Evolutionary conservation across 2,113 vertebrate genomes (phyloP), one percentile per base, ranked within the genome.

Genomic region (Rallus limicola): DNA sequence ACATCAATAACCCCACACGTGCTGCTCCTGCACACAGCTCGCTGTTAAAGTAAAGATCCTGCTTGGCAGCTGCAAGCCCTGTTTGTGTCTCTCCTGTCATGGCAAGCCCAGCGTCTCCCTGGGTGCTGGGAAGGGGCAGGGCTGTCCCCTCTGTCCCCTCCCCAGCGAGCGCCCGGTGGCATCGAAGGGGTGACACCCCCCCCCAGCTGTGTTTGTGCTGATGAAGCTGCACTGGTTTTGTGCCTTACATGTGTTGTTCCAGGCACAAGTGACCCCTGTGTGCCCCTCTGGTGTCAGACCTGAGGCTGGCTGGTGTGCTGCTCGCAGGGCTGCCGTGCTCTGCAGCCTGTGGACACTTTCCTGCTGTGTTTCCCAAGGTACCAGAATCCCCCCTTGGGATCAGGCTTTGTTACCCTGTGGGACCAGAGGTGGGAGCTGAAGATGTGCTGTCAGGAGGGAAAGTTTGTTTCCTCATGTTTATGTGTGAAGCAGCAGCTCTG

Each of bases 1-100:
- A 86, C 94, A 98, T 97, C 97, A 85, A 95, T 96, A 96, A 95
- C 86, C 80, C 87, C 21, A 23, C 34, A 21, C 64, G 72, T 80
- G 94, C 86, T 68, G n/a, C 60, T 92, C 16, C 74, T 69, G 26
- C 65, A 90, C 88, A 78, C 90, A 38, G 81, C 90, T 92, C 10
- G 6, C 92, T 95, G 92, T 93, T 95, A 83, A 93, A 88, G 69
- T 16, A 74, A 88, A 93, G 80, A 40, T 72, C 81, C 74, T n/a
- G 87, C 86, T n/a, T 80, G 34, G 91, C 58, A 62, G 74, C 83
- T 65, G 67, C 0, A 6, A 38, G 84, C 21, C 58, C 91, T 60
- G 77, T 52, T 76, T 44, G 2, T 75, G 64, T 52, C 86, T 29
- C 80, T 48, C 7, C 82, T 33, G 26, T 2, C 23, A 1, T 0